Base-by-base conservation (phyloP, 1,140 invertebrate species). In the Cydia splendana region DNA sequence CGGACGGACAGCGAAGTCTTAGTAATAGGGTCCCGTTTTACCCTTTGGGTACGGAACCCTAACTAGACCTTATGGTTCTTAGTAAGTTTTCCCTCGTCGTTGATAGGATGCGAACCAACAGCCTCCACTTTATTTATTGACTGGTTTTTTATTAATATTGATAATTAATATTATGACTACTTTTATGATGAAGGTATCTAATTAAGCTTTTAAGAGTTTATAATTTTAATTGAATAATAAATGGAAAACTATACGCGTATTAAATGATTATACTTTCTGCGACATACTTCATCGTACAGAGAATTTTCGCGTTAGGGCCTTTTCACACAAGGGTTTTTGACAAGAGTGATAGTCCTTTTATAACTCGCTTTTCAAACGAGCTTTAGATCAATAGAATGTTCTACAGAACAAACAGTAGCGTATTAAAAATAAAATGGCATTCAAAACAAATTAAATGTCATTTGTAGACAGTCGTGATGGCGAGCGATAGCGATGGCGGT, bases 361-460 rank as follows among this genome's bases (percentile, higher is more conserved):
- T 48, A 48, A 15, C 13, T 48, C 45, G 12, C 45, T 15, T 57
- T 18, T 57, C n/a, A 57, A 51, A 48, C 0, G 15, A 15, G 12
- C 45, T 12, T 48, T 48, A 42, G 2, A 15, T 48, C 12, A 15
- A 13, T 48, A 24, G 20, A 62, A 62, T 18, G n/a, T 62, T 62
- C 57, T 3, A 62, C 9, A 57, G 57, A 62, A 62, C 18, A 53
- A 53, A 18, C 15, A 24, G 20, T 62, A 18, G 5, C 42, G 6
- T 10, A 62, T 71, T 67, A 1, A 38, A 45, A 71, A 45, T 71
- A 24, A 38, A 71, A 71, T 30, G 34, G 34, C 38, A 71, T 71
- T 71, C 34, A 18, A 30, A 71, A 45, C 67, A 38, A 71, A 71
- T 71, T 71, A 71, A 71, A 42, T 6, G n/a, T 12, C 5, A 71